Percentiles rank a stretch among this genome's conserved stretches.
Conservation (phyloP, 2,113 vertebrate species). For the Alexandromys fortis region DNA sequence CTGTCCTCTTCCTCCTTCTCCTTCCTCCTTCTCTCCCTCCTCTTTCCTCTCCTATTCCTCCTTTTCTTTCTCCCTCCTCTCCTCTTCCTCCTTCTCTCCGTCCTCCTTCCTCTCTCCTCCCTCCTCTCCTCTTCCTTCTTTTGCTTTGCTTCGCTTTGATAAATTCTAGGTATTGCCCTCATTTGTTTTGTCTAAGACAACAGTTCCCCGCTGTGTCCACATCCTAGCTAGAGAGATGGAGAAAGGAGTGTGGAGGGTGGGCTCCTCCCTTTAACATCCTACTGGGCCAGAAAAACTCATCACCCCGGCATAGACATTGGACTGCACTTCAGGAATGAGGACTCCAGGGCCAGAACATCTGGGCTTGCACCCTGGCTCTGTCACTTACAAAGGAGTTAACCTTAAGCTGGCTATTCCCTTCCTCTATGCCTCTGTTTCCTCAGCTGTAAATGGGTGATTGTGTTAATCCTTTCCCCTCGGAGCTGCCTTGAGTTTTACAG, state of each 20-base stretch:
- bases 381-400: neutral
- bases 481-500: constrained; percentile 5
- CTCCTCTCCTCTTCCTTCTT: neutral
- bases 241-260: neutral
- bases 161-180: neutral
- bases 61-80: neutral
- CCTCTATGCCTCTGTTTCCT: constrained; percentile 5
- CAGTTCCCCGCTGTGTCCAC: neutral
- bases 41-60: neutral
- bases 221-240: neutral
- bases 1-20: neutral
- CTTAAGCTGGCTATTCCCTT: neutral
- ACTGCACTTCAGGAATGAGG: neutral
- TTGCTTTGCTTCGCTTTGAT: neutral
- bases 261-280: neutral
- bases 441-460: neutral
- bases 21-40: no score
- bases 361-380: neutral
- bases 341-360: neutral
- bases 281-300: no score
- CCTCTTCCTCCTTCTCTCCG: neutral
- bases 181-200: neutral
- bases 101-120: neutral
- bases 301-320: neutral
- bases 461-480: neutral